phyloP scores from a whole-genome alignment of 2,113 vertebrate species.

The Megaleporinus macrocephalus region DNA sequence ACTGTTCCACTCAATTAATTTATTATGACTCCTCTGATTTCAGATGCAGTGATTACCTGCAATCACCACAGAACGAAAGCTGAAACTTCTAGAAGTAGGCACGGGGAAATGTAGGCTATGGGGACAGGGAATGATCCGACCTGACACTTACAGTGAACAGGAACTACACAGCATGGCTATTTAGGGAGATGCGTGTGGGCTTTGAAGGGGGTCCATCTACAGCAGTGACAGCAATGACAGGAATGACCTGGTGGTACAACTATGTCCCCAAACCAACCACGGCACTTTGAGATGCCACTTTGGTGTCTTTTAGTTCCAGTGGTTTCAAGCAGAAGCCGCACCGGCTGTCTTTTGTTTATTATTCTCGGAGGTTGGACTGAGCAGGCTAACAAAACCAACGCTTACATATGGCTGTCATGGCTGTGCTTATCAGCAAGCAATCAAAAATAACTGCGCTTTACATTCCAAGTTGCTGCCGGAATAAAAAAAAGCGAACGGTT shows the following conservation, averaged over 20 bases:
- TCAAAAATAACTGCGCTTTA: neutral
- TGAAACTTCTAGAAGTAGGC: neutral
- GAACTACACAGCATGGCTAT: neutral
- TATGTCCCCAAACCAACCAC: neutral
- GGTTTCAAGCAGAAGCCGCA: no score
- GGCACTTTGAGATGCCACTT: neutral
- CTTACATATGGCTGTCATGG: neutral
- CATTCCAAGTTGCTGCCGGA: neutral
- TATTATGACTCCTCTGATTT: no score
- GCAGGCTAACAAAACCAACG: neutral
- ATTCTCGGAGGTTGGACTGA: no score
- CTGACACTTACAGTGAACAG: neutral
- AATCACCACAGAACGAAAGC: neutral
- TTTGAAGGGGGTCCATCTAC: neutral
- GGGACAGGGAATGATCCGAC: neutral
- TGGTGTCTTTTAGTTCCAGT: neutral
- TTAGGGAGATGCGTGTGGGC: neutral
- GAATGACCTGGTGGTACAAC: neutral
- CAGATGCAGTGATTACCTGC: no score
- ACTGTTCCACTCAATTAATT: no score
- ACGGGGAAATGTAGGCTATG: neutral
- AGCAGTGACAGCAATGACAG: slow-evolving; percentile 2
- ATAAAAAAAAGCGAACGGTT: neutral
- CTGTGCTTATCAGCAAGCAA: neutral
- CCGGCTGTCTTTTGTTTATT: no score